Percentiles rank a stretch among this genome's conserved stretches.
phyloP scores from a whole-genome alignment of 2,797 vertebrate species.

The Aldrovandia affinis region DNA sequence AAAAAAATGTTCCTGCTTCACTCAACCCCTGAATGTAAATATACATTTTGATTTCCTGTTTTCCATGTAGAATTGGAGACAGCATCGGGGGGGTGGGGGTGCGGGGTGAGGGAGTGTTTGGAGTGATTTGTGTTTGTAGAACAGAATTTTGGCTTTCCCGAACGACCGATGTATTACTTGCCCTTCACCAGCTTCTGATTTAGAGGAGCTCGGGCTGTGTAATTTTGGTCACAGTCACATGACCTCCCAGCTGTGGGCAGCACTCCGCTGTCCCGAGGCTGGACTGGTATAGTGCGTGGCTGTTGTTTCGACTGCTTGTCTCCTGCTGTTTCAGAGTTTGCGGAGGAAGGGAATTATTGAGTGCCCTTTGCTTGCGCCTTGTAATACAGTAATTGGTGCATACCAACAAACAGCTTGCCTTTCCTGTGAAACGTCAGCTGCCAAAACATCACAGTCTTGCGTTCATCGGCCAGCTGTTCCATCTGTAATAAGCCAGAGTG shows the following conservation, averaged over 20 bases:
- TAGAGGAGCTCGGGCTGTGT: background rate
- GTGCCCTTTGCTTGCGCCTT: background rate
- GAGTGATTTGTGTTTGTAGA: background rate
- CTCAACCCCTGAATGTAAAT: background rate
- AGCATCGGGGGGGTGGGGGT: background rate
- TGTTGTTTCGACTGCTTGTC: background rate
- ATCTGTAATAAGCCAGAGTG: background rate
- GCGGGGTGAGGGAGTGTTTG: background rate
- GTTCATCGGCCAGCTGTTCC: slow-evolving; percentile 20
- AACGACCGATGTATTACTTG: background rate
- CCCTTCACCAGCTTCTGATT: background rate
- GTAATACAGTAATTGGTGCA: slow-evolving; percentile 1
- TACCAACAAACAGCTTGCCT: slow-evolving; percentile 27
- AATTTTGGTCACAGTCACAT: background rate
- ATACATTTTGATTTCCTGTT: background rate
- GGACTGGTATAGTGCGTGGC: background rate
- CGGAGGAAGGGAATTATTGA: background rate
- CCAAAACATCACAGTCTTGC: background rate
- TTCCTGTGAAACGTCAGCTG: background rate
- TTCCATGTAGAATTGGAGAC: slow-evolving; percentile 5
- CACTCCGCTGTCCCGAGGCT: background rate
- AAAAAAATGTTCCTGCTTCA: background rate
- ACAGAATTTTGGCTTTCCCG: background rate
- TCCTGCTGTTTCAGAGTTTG: background rate
- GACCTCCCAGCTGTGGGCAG: background rate